Evolutionary conservation across 2,888 invertebrate species (phyloP).

Genomic region (Odontomyia ornata): DNA sequence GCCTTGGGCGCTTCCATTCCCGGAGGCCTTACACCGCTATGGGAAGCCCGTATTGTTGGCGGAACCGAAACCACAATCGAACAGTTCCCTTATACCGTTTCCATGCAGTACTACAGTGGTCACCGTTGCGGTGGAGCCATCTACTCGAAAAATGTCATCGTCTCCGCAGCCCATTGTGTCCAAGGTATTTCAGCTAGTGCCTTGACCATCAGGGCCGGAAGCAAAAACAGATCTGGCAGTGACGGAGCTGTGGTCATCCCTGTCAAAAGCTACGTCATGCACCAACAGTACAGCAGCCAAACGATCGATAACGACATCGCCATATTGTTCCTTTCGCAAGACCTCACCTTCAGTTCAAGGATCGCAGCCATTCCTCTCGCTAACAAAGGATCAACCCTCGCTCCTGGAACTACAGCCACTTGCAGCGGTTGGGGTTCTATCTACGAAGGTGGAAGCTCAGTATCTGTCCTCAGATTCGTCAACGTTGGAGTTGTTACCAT

Average conservation of each 20-base stretch:
- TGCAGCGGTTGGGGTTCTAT: conserved; percentile 59
- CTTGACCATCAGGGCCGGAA: conserved; percentile 56
- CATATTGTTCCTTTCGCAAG: conserved; percentile 67
- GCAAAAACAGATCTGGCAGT: conserved; percentile 50
- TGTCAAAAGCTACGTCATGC: conserved; percentile 66
- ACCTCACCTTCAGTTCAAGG: conserved; percentile 65
- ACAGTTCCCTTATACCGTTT: conserved; percentile 57
- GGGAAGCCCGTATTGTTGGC: conserved; percentile 51
- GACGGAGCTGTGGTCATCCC: conserved; percentile 57
- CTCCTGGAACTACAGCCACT: conserved; percentile 50
- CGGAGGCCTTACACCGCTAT: conserved; percentile 22
- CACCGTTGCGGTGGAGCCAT: conserved; percentile 59
- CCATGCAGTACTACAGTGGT: conserved; percentile 56
- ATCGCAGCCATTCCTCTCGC: conserved; percentile 71
- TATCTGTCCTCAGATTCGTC: conserved; percentile 55
- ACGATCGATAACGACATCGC: conserved; percentile 70
- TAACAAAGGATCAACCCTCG: conserved; percentile 54
- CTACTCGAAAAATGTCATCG: conserved; percentile 52
- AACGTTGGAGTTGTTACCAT: conserved; percentile 55
- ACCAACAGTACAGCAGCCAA: conserved; percentile 67
- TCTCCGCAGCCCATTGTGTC: conserved; percentile 58
- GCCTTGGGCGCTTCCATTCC: conserved; percentile 23
- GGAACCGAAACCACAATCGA: conserved; percentile 52
- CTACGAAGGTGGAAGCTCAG: conserved; percentile 49
- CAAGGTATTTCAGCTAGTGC: conserved; percentile 34